Base-by-base conservation (phyloP, 2,797 vertebrate genomes). In the Neoniphon sammara region DNA sequence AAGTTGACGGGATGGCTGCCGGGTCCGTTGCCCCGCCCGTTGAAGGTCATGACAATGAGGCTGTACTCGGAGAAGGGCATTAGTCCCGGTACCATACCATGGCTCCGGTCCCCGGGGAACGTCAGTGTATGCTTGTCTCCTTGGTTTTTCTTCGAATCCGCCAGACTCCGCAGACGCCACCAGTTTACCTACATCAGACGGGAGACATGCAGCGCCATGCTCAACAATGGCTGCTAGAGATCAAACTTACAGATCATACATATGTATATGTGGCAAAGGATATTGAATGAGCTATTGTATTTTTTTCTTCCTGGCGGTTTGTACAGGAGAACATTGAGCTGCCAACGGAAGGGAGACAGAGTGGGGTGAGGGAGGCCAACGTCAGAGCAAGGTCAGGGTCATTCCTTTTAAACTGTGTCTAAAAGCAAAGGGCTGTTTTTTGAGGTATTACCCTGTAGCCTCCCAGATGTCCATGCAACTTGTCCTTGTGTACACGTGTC, bases 31-130 rank as follows among this genome's bases (percentile, higher is more conserved):
- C 98, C 98, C 88, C 95, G 93, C 70, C 95, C 92, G 66, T 97
- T 99, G 89, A 96, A 99, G 88, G 95, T 97, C 91, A 93, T 92
- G 75, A 98, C 95, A 0, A 94, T 96, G 77, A 99, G 90, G 80
- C 66, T 94, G 91, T 98, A 99, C 93, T 98, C 96, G 12, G 97
- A 97, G 88, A 97, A 98, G 23, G 97, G 95, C 6, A 91, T 94
- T 2, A 99, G 93, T 3, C 94, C 95, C 0, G 95, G 93, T 60
- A 99, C 91, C 68, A 94, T 90, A n/a, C 94, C 94, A 0, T 91
- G 92, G 21, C 70, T 93, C 34, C 93, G 93, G 70, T 95, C 95
- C 66, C 96, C 97, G 0, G 94, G 91, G 89, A 98, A 94, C 0
- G 84, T 92, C 27, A 97, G 88, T 0, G 90, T 89, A 23, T 94